Evolutionary conservation across 1,140 invertebrate genomes (phyloP).

Genomic region (Drosophila paulistorum): DNA sequence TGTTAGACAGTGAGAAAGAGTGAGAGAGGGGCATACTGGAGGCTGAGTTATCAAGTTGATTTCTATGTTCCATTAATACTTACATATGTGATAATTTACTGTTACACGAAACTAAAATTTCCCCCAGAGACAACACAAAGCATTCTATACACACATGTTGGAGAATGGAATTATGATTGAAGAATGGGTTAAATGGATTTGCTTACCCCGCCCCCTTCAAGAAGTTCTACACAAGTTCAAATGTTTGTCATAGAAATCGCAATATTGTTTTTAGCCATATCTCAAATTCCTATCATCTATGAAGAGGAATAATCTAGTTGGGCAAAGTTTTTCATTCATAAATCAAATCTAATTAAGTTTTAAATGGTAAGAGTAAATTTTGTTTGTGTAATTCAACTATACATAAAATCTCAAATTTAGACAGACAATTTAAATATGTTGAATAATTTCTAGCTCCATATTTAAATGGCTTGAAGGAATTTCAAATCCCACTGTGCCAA

Average conservation of each 20-base stretch:
- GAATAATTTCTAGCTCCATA: neutral
- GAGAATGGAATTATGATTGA: neutral
- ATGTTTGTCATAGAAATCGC: too few relatives aligned
- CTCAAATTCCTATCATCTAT: too few relatives aligned
- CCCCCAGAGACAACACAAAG: neutral
- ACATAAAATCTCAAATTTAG: neutral
- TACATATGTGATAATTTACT: constrained; percentile 8
- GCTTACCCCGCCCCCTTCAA: too few relatives aligned
- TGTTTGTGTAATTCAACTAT: too few relatives aligned
- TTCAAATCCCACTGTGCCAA: constrained; percentile 22
- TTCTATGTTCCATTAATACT: constrained; percentile 10
- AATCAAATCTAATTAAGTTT: too few relatives aligned
- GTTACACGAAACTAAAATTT: constrained; percentile 1
- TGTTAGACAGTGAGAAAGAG: too few relatives aligned
- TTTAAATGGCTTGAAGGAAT: constrained; percentile 5
- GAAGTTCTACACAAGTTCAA: too few relatives aligned
- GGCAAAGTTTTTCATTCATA: too few relatives aligned
- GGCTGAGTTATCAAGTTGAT: neutral
- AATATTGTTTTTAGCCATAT: too few relatives aligned
- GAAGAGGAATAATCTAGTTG: too few relatives aligned
- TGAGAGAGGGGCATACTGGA: neutral
- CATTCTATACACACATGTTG: too few relatives aligned
- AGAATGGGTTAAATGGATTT: neutral
- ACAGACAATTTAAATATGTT: neutral
- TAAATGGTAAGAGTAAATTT: too few relatives aligned